A percentile compares a stretch with the other conserved stretches of the same genome.
Evolutionary conservation across 1,140 invertebrate species (phyloP).

Genomic region (Saccostrea echinata): DNA sequence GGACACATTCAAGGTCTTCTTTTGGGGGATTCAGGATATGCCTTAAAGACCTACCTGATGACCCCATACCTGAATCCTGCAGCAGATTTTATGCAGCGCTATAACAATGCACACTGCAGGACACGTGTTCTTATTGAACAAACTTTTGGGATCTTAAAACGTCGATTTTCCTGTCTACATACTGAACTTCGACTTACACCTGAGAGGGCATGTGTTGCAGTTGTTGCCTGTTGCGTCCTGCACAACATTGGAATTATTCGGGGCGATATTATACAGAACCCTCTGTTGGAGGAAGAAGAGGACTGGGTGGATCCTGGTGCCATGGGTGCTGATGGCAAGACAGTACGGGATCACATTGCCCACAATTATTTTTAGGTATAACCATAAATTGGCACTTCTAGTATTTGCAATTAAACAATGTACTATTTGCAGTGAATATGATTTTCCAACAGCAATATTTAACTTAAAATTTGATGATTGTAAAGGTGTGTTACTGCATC

Average conservation of each 20-base stretch:
- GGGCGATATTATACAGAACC: neutral
- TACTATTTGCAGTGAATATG: too few relatives aligned
- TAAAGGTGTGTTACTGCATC: neutral
- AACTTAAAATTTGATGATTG: too few relatives aligned
- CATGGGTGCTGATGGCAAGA: neutral
- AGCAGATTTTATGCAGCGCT: too few relatives aligned
- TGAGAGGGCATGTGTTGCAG: neutral
- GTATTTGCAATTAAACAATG: too few relatives aligned
- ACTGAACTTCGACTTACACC: neutral
- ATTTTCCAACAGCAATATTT: neutral
- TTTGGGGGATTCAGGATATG: neutral
- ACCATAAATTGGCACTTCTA: too few relatives aligned
- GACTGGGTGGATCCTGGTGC: neutral
- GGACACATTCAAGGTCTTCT: neutral
- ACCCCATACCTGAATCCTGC: too few relatives aligned
- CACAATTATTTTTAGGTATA: constrained; percentile 15
- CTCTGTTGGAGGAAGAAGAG: neutral
- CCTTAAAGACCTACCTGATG: too few relatives aligned
- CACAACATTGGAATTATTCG: constrained; percentile 12
- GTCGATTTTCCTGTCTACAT: constrained; percentile 11
- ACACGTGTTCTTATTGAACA: constrained; percentile 15
- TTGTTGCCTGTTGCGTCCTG: neutral
- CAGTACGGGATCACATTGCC: neutral
- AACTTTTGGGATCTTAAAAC: constrained; percentile 1
- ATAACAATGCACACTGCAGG: neutral